Evolutionary conservation across 1,140 invertebrate species (phyloP).

Genomic region (Tetragonula clypearis): DNA sequence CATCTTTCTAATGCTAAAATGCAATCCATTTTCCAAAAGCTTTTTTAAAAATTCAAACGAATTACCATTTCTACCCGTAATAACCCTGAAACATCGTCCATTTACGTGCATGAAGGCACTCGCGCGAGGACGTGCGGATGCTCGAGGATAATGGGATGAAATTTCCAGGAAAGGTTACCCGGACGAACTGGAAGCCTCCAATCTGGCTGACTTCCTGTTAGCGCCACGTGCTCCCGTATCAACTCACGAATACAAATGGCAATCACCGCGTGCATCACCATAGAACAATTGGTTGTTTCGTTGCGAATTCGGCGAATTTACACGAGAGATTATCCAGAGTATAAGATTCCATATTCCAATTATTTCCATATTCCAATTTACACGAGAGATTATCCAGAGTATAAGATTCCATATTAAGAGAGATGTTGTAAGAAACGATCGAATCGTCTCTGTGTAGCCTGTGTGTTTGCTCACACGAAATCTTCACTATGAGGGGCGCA

Average conservation of each 20-base stretch:
- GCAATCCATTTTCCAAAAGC: not conserved
- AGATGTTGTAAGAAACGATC: not conserved
- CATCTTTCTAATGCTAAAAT: not conserved
- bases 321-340: not conserved
- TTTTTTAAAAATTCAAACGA: not conserved
- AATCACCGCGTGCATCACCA: not conserved
- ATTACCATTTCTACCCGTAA: not conserved
- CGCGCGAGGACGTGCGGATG: not conserved
- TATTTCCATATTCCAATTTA: too few relatives aligned
- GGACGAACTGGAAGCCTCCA: not conserved
- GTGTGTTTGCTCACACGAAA: not conserved
- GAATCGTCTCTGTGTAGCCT: not conserved
- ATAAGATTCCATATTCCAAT: too few relatives aligned
- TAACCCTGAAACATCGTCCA: not conserved
- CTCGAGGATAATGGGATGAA: conserved; percentile 6
- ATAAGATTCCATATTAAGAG: too few relatives aligned
- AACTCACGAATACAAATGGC: not conserved
- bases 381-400: not conserved
- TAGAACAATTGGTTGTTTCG: not conserved
- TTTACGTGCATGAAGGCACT: not conserved
- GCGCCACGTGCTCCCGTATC: too few relatives aligned
- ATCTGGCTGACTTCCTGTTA: conserved; percentile 4
- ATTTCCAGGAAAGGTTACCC: conserved; percentile 27
- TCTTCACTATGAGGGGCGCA: not conserved
- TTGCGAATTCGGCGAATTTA: conserved; percentile 1